Percentiles rank a stretch among this genome's conserved stretches.
Evolutionary conservation across 2,113 vertebrate species (phyloP).

Genomic region (Chaetodon auriga): DNA sequence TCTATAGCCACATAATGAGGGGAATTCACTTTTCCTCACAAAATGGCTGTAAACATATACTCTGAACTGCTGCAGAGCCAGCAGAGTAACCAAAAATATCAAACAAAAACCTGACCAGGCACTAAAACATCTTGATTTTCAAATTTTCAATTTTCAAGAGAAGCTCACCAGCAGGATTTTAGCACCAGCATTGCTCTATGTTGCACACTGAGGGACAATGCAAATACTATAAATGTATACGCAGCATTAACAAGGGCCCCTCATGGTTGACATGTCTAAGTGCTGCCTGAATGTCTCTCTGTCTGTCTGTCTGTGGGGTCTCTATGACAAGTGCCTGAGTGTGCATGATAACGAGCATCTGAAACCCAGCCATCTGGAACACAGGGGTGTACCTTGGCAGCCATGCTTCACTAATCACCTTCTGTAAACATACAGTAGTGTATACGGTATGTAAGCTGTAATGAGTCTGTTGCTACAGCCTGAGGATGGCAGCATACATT

Average conservation of each 20-base stretch:
- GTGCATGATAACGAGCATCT: slow-evolving; percentile 56
- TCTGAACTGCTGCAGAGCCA: slow-evolving; percentile 19
- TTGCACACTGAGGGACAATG: slow-evolving; percentile 24
- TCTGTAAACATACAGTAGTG: slow-evolving; percentile 77
- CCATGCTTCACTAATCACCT: slow-evolving; percentile 57
- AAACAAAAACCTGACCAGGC: background rate
- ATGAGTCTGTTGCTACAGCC: slow-evolving; percentile 55
- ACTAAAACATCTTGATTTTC: too few relatives aligned
- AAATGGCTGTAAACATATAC: slow-evolving; percentile 23
- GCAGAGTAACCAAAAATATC: background rate
- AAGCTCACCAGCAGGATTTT: slow-evolving; percentile 2
- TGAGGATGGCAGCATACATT: slow-evolving; percentile 35
- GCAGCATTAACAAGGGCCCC: background rate
- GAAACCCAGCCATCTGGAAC: slow-evolving; percentile 67
- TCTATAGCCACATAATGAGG: slow-evolving; percentile 14
- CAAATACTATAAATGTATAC: background rate
- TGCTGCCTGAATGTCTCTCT: background rate
- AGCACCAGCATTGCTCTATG: background rate
- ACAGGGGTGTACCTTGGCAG: slow-evolving; percentile 55
- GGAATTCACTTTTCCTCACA: background rate
- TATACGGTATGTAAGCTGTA: slow-evolving; percentile 52
- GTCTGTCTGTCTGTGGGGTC: background rate
- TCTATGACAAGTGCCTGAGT: slow-evolving; percentile 37
- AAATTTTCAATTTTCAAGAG: background rate
- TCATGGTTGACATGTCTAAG: slow-evolving; percentile 16